These are phyloP conservation scores for Metallyticus violacea DNA, from an alignment of 2,888 invertebrate genomes.

Conservation along the genomic window DNA sequence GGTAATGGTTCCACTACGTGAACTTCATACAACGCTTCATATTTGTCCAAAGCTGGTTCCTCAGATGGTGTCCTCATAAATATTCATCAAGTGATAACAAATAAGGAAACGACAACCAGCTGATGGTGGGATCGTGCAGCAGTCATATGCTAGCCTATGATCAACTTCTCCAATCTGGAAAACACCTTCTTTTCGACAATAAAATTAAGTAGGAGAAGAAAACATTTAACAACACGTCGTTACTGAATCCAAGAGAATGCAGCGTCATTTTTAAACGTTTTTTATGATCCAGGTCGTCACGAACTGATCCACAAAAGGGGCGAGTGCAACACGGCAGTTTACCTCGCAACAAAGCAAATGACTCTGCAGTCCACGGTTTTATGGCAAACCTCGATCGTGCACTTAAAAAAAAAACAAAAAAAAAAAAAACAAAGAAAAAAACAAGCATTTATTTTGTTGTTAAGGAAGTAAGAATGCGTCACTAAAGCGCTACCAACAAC, in stretches of 20 bases:
- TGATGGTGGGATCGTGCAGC: not conserved
- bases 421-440: no score
- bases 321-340: not conserved
- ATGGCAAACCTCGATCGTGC: not conserved
- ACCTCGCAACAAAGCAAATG: not conserved
- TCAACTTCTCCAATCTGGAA: not conserved
- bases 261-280: not conserved
- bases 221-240: not conserved
- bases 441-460: no score
- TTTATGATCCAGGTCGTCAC: not conserved
- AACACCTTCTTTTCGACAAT: not conserved
- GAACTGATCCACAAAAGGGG: not conserved
- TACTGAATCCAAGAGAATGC: not conserved
- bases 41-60: not conserved
- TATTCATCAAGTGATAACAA: not conserved
- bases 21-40: no score
- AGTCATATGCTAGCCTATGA: not conserved
- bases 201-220: not conserved
- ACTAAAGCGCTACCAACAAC: no score
- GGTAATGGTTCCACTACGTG: no score
- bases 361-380: not conserved
- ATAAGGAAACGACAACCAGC: not conserved
- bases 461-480: no score
- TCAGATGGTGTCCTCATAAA: not conserved
- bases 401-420: no score